Base-by-base conservation (phyloP, 2,888 invertebrate genomes). In the Tuta absoluta region DNA sequence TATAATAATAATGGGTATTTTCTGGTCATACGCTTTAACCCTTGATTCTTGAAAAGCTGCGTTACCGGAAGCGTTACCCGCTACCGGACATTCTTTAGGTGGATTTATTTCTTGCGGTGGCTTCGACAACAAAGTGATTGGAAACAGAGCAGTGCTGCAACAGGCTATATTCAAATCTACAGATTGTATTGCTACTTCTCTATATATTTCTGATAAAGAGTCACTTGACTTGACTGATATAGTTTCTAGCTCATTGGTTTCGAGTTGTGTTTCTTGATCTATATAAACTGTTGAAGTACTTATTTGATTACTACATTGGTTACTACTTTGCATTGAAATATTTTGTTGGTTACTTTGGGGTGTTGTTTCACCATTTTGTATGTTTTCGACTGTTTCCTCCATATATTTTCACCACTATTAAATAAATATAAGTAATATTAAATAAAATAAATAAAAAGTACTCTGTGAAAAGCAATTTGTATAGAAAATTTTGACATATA, bases 141-240 rank as follows among this genome's bases (percentile, higher is more conserved):
- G 57, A 19, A n/a, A 57, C 33, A 37, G 57, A n/a, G 17, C 37
- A 33, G 7, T 57, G 21, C 60, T 61, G n/a, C 60, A 61, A 14
- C 48, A n/a, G 10, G 60, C 60, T 17, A 48, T 48, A 24, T 61
- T 61, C 41, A 62, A 4, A 63, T 65, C 63, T 69, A 71, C 57
- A 66, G 63, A 61, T 10, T 60, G 56, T 63, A 53, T 67, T 17
- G 61, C 68, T 17, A 72, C 64, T 68, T 73, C 73, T 56, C 67
- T 71, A 8, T 69, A 68, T 8, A 69, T 69, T 45, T 62, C 38
- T 7, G 63, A 28, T 45, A 69, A 68, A 33, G 66, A 41, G 48
- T 63, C n/a, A 28, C 28, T 53, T 28, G 19, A 19, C 10, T 53
- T 53, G 10, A 53, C 12, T n/a, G 45, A 45, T 17, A 17, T 17